Conservation (phyloP, 1,140 invertebrate species). For the Pinna nobilis region DNA sequence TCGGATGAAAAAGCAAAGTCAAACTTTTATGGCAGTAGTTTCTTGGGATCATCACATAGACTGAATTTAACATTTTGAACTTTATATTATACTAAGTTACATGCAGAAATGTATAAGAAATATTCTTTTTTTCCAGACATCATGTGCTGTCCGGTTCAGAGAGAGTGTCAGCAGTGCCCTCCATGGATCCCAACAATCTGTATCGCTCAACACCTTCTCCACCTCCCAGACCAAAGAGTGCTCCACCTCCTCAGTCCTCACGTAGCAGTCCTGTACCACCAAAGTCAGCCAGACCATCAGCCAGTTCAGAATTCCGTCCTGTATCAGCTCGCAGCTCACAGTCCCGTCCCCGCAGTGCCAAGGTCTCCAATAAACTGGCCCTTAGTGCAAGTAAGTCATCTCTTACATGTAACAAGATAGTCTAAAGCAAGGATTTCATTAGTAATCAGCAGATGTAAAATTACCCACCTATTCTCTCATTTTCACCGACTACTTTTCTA, state of each 20-base stretch:
- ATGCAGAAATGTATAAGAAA: not conserved
- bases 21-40: too few relatives aligned
- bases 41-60: too few relatives aligned
- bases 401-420: not conserved
- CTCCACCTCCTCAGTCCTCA: slow-evolving; percentile 36
- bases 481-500: too few relatives aligned
- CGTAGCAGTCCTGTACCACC: slow-evolving; percentile 17
- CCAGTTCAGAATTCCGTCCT: slow-evolving; percentile 9
- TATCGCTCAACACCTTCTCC: slow-evolving; percentile 51
- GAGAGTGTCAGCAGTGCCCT: slow-evolving; percentile 55
- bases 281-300: slow-evolving; percentile 10
- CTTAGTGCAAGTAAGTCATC: slow-evolving; percentile 37
- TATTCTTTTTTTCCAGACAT: slow-evolving; percentile 34
- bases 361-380: not conserved
- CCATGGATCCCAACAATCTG: slow-evolving; percentile 57
- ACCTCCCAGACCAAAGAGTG: slow-evolving; percentile 47
- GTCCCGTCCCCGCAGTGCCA: slow-evolving; percentile 48
- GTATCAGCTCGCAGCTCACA: slow-evolving; percentile 28
- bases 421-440: not conserved
- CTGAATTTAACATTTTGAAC: too few relatives aligned
- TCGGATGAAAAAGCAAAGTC: too few relatives aligned
- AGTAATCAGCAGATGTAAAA: too few relatives aligned
- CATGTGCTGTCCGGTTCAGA: slow-evolving; percentile 52
- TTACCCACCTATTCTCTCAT: too few relatives aligned
- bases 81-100: too few relatives aligned